Base-by-base conservation (phyloP, 2,113 vertebrate species). In the Aspidoscelis tigris region DNA sequence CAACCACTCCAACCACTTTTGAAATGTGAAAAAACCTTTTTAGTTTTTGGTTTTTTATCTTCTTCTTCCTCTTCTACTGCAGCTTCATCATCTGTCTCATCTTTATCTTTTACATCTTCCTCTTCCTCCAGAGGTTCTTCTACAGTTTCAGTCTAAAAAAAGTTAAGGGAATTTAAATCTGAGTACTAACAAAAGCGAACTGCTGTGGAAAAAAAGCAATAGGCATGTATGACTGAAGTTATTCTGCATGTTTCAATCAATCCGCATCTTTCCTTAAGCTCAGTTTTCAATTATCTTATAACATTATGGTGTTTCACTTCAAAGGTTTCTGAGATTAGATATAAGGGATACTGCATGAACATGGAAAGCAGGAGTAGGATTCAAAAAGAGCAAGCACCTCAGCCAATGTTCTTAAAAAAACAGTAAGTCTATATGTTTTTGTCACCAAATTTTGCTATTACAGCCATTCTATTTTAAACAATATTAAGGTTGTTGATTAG, bases 31-130 rank as follows among this genome's bases (percentile, higher is more conserved):
- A 21, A 39, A 72, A 97, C 99, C 95, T 98, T 99, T 92, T 99
- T 99, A 6, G 98, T 99, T 92, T 99, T 99, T 1, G 98, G 98
- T 88, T 99, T 99, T 93, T 99, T 99, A 65, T 99, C 98, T 71
- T 99, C 98, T 0, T 97, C 98, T 2, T 99, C 98, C 0, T 99
- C 99, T 86, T 99, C 98, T 84, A 97, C 87, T 43, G 97, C 91
- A 87, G 98, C 98, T 87, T 99, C 98, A 81, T 97, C 96, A 92
- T 99, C 96, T 77, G 91, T 91, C 39, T 95, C 93, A 76, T 96
- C 93, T 53, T 97, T 95, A 61, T 97, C 97, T 22, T 96, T 94
- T 61, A 92, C 22, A 39, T 70, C 85, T 86, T 97, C 98, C 9
- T 99, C 99, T 16, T 99, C 97, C 69, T 97, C 99, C 78, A 99